Conservation (phyloP, 2,797 vertebrate genomes). For the Etheostoma perlongum region DNA sequence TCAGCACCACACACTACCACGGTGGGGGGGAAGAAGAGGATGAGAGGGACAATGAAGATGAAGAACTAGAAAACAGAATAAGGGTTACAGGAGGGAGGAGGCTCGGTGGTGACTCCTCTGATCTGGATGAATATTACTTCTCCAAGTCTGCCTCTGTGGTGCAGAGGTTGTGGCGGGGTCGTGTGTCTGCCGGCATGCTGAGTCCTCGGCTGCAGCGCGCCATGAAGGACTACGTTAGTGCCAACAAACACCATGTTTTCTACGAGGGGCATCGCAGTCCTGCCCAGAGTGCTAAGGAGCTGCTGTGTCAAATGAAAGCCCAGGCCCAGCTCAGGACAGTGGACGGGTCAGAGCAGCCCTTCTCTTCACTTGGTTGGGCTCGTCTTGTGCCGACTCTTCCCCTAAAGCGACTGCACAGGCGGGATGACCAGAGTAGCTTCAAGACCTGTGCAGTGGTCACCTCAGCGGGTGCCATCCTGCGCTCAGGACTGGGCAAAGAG, state of each 20-base stretch:
- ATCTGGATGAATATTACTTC: conserved; percentile 88
- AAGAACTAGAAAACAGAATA: conserved; percentile 56
- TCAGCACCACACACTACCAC: conserved; percentile 24
- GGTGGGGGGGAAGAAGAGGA: conserved; percentile 72
- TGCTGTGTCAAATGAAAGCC: conserved; percentile 91
- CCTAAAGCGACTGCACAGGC: conserved; percentile 84
- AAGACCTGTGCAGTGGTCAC: conserved; percentile 95
- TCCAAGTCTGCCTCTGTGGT: conserved; percentile 91
- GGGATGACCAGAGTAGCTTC: conserved; percentile 72
- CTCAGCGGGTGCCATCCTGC: conserved; percentile 96
- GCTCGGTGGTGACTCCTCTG: conserved; percentile 76
- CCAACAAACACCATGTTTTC: conserved; percentile 93
- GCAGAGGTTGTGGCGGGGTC: conserved; percentile 91
- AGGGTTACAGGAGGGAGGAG: conserved; percentile 64
- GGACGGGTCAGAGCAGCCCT: conserved; percentile 93
- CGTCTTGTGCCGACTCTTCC: conserved; percentile 87
- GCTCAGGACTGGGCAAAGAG: conserved; percentile 94
- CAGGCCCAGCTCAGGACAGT: conserved; percentile 88
- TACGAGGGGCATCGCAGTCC: conserved; percentile 85
- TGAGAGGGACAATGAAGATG: conserved; percentile 65
- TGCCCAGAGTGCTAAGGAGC: conserved; percentile 79
- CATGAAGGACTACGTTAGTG: conserved; percentile 91
- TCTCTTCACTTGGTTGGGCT: conserved; percentile 91
- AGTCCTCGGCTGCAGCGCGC: conserved; percentile 94
- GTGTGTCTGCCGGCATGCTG: conserved; percentile 91